Percentiles rank a stretch among this genome's conserved stretches.
These are phyloP conservation scores for Carollia perspicillata DNA, from an alignment of 2,113 vertebrate species.

Conservation along the genomic window DNA sequence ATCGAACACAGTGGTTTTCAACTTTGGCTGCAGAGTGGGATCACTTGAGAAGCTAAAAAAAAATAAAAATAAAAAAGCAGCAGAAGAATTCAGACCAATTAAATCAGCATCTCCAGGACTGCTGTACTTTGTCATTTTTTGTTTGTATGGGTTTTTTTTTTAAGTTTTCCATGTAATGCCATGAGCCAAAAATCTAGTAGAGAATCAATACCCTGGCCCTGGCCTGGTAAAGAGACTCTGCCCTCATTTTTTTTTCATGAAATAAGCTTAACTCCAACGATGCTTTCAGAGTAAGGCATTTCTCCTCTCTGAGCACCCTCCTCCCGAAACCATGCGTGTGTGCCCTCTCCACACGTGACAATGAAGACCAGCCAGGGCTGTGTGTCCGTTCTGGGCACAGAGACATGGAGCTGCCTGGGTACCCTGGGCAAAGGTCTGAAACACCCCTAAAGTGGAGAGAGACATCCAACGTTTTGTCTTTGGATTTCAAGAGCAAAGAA, in stretches of 20 bases:
- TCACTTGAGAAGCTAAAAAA: not conserved
- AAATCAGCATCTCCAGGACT: not conserved
- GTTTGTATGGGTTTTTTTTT: not conserved
- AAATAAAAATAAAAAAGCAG: not conserved
- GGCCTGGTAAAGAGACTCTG: not conserved
- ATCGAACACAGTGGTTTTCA: not conserved
- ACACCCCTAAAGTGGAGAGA: not conserved
- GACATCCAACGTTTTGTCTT: not conserved
- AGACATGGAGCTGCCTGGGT: not conserved
- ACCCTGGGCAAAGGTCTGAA: not conserved
- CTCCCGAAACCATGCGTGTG: not conserved
- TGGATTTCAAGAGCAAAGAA: not conserved
- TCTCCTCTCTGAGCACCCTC: not conserved
- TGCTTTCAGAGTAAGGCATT: not conserved
- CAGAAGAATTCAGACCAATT: not conserved
- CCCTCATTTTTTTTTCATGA: conserved; percentile 1
- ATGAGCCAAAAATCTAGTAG: not conserved
- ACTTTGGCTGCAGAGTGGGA: not conserved
- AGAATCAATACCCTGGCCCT: not conserved
- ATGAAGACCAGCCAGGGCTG: not conserved
- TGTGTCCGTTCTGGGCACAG: not conserved
- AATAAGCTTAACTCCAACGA: not conserved
- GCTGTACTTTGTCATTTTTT: not conserved
- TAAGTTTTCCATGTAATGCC: not conserved
- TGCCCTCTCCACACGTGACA: not conserved